These are phyloP conservation scores for Odocoileus hemionus DNA, from an alignment of 2,113 vertebrate genomes.

Conservation along the genomic window DNA sequence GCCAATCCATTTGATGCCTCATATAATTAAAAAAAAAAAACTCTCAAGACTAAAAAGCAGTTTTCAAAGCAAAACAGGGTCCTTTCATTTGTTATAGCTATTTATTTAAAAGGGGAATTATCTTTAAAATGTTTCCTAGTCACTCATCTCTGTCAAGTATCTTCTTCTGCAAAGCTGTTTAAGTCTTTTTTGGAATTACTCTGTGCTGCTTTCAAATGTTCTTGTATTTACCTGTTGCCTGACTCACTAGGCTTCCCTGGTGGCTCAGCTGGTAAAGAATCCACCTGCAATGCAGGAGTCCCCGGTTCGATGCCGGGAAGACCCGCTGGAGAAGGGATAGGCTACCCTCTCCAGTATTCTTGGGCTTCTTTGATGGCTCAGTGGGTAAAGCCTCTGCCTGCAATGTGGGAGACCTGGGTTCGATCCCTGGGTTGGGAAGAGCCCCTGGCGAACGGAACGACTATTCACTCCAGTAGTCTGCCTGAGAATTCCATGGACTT, in stretches of 20 bases:
- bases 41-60: background rate
- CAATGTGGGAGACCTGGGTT: background rate
- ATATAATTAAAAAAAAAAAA: background rate
- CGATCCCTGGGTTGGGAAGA: background rate
- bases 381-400: background rate
- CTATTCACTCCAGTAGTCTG: background rate
- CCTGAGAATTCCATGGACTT: background rate
- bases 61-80: background rate
- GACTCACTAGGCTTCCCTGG: background rate
- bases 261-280: background rate
- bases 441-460: background rate
- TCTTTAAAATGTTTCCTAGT: background rate
- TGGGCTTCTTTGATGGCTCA: background rate
- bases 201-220: background rate
- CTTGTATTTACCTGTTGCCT: background rate
- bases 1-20: background rate
- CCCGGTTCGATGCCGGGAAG: accelerated
- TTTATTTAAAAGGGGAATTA: background rate
- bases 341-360: background rate
- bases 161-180: background rate
- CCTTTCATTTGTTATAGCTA: background rate
- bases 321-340: background rate
- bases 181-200: background rate
- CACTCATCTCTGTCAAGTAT: background rate
- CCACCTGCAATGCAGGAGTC: background rate